A percentile compares a stretch with the other conserved stretches of the same genome.
phyloP scores from a whole-genome alignment of 2,888 invertebrate species.

The Drosophila cognata region DNA sequence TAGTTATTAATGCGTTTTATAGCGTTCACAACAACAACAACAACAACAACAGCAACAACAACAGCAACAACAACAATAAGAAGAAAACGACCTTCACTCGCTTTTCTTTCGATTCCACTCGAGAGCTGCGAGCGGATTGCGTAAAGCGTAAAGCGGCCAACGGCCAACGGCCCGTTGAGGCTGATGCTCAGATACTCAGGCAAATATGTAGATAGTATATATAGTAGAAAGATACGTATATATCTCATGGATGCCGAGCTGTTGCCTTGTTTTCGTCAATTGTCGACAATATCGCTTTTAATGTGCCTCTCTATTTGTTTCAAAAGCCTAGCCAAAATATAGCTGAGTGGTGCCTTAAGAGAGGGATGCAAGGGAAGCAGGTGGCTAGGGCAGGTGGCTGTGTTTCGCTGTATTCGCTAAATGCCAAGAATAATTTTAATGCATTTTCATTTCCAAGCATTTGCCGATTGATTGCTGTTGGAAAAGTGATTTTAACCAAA shows the following conservation, averaged over 20 bases:
- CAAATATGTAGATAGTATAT: constrained; percentile 3
- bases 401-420: constrained; percentile 24
- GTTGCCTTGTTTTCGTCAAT: constrained; percentile 76
- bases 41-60: constrained; percentile 17
- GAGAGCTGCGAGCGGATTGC: constrained; percentile 48
- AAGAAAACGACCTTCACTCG: constrained; percentile 63
- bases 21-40: constrained; percentile 21
- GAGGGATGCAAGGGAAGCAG: not conserved
- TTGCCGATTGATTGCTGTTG: constrained; percentile 73
- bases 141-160: constrained; percentile 63
- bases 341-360: not conserved
- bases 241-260: constrained; percentile 15
- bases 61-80: constrained; percentile 24
- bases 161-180: constrained; percentile 35
- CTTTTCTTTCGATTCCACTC: constrained; percentile 46
- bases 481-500: constrained; percentile 53
- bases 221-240: constrained; percentile 8
- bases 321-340: constrained; percentile 49
- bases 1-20: constrained; percentile 58
- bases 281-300: constrained; percentile 76
- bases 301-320: constrained; percentile 66
- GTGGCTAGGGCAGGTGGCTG: not conserved
- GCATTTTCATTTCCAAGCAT: constrained; percentile 63
- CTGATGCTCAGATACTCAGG: constrained; percentile 7
- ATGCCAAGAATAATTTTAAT: constrained; percentile 63